Evolutionary conservation across 1,140 invertebrate species (phyloP), one percentile per base, ranked within the genome.

Genomic region (Hycleus phaleratus): DNA sequence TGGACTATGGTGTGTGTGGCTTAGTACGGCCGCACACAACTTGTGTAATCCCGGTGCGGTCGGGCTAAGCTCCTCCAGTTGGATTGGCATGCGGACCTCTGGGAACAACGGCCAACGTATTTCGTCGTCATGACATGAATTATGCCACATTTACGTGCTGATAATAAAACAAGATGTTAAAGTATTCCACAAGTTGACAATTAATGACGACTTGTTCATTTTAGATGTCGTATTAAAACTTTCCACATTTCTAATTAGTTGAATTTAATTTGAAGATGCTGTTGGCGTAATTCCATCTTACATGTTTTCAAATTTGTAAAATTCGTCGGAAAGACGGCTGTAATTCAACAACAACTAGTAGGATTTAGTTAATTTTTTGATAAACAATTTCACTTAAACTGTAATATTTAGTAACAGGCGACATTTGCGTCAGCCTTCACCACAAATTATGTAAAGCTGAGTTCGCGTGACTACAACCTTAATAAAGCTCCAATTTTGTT

Each of bases 391-490:
- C 18, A 18, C 18, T 18, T 18, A 18, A 52, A 40, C 40, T 52
- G 43, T 52, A 43, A 18, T 18, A 18, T 18, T 18, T 18, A 18
- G 18, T 18, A 18, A 18, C 18, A 18, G 3, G 32, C 32, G 32
- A 32, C 7, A 32, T 32, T 32, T 7, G 4, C 32, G 32, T 5
- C 32, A 7, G 7, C 32, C 32, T 32, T 32, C 39, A 9, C 18
- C 12, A 24, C 38, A 32, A 53, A 53, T 46, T 53, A 53, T 53
- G 44, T 53, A 53, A 53, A 7, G 32, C 32, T 32, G 4, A 53
- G 51, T 53, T 53, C 26, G 51, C 51, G 42, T 53, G 51, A 53
- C 51, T 53, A 45, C 46, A 45, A 53, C 38, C 51, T 45, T 53
- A 53, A 53, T 46, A 53, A 4, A 53, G 46, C 8, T 53, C 18